Evolutionary conservation across 2,797 vertebrate genomes (phyloP), one percentile per base, ranked within the genome.

Genomic region (Benthosema pterotum): DNA sequence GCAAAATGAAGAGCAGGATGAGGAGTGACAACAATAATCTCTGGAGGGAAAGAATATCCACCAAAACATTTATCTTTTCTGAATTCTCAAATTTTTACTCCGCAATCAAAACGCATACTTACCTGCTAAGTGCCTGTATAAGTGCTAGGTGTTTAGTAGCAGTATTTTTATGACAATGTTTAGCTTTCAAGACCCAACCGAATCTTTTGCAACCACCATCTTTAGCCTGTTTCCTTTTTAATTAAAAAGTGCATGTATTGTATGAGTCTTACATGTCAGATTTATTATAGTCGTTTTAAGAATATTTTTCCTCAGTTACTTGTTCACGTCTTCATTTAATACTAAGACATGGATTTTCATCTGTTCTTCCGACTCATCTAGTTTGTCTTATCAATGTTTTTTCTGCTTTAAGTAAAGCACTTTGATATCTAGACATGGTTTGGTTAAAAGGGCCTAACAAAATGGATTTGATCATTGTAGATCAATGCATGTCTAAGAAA

Each of bases 1-100:
- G 81, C 91, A 90, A 77, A 93, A 92, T 69, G 84, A 90, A 66
- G 91, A 93, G 52, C 89, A 91, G 65, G 86, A 92, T 42, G 89
- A 92, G 38, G 89, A 91, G 69, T 91, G 85, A 89, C 74, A 69
- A 57, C 57, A 50, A 38, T 5, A 59, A 52, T 52, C 32, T 50
- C 16, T 55, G 76, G 69, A 69, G 51, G 9, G 67, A 47, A 57
- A 74, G 18, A 38, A 63, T 19, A 62, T 64, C 64, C 69, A 63
- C 75, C 77, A 83, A 83, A 85, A 18, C 11, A 19, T 52, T 17
- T 52, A 17, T 52, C 16, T 18, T 16, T 50, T 16, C 1, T 22
- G 8, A 9, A 9, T 50, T 80, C 74, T 72, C 9, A 18, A 17
- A 61, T 78, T 82, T 88, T 82, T 76, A 86, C 79, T 83, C 70